Conservation (phyloP, 2,113 vertebrate species). For the Lutjanus erythropterus region DNA sequence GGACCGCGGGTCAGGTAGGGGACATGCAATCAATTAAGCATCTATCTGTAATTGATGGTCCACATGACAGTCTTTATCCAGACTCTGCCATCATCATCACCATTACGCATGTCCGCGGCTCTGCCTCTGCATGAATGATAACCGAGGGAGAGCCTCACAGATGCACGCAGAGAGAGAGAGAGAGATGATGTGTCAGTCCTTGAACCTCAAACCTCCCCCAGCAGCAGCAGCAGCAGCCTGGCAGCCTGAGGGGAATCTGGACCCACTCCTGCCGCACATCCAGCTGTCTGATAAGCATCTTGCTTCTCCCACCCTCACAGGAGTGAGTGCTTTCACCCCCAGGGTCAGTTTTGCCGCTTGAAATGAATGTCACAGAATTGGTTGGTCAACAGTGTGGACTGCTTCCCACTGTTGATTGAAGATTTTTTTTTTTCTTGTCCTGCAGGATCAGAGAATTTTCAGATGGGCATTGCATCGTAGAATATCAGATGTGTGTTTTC, state of each 20-base stretch:
- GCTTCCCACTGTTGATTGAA: background rate
- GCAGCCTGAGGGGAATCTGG: slow-evolving; percentile 39
- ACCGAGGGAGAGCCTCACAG: slow-evolving; percentile 30
- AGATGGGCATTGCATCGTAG: background rate
- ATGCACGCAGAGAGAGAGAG: slow-evolving; percentile 22
- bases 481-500: slow-evolving; percentile 3
- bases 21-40: slow-evolving; percentile 56
- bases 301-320: slow-evolving; percentile 8
- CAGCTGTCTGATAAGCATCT: slow-evolving; percentile 56
- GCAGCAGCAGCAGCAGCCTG: slow-evolving; percentile 43
- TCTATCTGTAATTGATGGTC: slow-evolving; percentile 55
- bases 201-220: slow-evolving; percentile 62
- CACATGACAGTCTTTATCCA: slow-evolving; percentile 56
- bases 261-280: slow-evolving; percentile 51
- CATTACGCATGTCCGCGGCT: slow-evolving; percentile 65
- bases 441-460: background rate
- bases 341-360: slow-evolving; percentile 41
- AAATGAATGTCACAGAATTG: slow-evolving; percentile 22
- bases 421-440: background rate
- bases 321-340: slow-evolving; percentile 15
- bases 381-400: background rate
- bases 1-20: slow-evolving; percentile 46
- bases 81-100: slow-evolving; percentile 46
- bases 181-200: slow-evolving; percentile 65
- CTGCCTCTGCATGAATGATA: slow-evolving; percentile 63